A percentile compares a stretch with the other conserved stretches of the same genome.
phyloP scores from a whole-genome alignment of 2,797 vertebrate species.

The Lemur catta region DNA sequence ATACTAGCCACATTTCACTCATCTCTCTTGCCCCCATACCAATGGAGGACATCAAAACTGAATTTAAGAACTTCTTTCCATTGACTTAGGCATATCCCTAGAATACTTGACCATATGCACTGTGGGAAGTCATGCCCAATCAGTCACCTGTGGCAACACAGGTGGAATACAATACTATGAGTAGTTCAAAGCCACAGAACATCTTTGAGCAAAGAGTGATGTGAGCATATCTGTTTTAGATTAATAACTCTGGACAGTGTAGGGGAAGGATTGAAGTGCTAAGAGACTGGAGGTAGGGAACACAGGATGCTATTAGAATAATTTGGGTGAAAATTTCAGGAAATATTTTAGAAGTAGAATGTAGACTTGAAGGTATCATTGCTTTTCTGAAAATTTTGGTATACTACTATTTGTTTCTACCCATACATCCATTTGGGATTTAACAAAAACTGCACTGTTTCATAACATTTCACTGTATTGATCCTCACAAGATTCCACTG shows the following conservation, averaged over 20 bases:
- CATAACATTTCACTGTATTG: background rate
- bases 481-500: background rate
- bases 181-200: background rate
- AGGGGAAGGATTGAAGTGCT: background rate
- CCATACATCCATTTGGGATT: background rate
- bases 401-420: background rate
- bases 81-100: background rate
- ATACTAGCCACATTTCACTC: background rate
- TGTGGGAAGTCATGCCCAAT: background rate
- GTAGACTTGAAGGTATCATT: background rate
- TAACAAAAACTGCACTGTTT: background rate
- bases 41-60: background rate
- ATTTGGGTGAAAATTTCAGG: background rate
- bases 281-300: background rate
- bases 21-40: background rate
- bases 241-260: background rate
- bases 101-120: background rate
- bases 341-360: background rate
- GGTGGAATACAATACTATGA: background rate
- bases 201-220: background rate
- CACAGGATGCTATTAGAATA: background rate
- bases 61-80: background rate
- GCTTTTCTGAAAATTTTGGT: slow-evolving; percentile 3
- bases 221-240: background rate
- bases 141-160: background rate